Conservation (phyloP, 2,888 invertebrate species). For the Tubulanus polymorphus region DNA sequence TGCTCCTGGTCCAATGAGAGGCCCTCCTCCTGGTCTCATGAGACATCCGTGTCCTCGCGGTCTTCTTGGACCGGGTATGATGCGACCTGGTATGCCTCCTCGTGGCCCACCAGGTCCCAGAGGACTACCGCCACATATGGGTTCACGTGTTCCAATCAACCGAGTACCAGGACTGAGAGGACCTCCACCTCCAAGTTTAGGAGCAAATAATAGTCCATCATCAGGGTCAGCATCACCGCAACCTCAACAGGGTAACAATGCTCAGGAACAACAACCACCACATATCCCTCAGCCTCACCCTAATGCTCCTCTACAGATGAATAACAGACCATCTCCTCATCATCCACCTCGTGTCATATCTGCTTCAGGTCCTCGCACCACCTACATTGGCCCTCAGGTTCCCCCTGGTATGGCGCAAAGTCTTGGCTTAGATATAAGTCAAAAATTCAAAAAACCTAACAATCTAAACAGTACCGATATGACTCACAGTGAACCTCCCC, state of each 20-base stretch:
- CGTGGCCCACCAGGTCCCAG: constrained; percentile 25
- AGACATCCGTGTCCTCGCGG: not conserved
- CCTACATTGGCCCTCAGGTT: not conserved
- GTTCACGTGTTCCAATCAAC: too few relatives aligned
- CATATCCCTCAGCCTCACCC: not conserved
- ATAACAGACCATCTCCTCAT: not conserved
- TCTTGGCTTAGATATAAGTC: not conserved
- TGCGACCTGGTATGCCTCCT: constrained; percentile 8
- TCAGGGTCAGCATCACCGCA: not conserved
- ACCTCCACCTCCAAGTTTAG: not conserved
- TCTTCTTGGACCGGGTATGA: not conserved
- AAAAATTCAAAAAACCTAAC: not conserved
- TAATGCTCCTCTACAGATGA: not conserved
- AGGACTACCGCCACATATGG: not conserved
- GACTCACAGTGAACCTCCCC: not conserved
- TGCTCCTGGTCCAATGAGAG: not conserved
- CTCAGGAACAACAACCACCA: not conserved
- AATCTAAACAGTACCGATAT: not conserved
- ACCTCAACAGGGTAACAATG: not conserved
- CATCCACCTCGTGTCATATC: too few relatives aligned
- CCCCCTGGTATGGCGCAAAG: not conserved
- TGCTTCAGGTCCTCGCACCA: too few relatives aligned
- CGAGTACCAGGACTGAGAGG: not conserved
- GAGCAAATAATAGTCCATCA: not conserved
- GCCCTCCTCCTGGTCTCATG: not conserved